Base-by-base conservation (phyloP, 2,888 invertebrate genomes). In the Diarsia mendica region DNA sequence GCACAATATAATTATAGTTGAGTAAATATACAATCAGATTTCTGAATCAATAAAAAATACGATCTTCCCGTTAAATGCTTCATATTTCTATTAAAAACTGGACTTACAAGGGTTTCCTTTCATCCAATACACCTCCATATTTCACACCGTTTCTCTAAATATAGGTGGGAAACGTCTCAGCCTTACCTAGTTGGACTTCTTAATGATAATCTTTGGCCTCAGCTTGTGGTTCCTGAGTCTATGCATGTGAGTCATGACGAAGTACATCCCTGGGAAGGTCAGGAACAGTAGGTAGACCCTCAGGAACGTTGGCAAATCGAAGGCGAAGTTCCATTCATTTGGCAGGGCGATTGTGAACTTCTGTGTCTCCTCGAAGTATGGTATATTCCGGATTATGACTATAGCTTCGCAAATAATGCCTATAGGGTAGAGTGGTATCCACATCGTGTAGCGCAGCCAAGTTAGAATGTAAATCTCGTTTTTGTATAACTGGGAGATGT, bases 341-440 rank as follows among this genome's bases (percentile, higher is more conserved):
- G 99, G 99, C 91, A 99, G 90, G 0, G 97, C 95, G 3, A 99
- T 91, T 0, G 98, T 97, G 91, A 98, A 98, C 72, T 96, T 97
- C 68, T 97, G 97, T 0, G 98, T 98, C 90, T 99, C 98, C 86
- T 99, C 98, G 89, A 99, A 98, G 92, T 98, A 98, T 0, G 99
- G 98, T 90, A 99, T 98, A 92, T 98, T 98, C 70, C 98, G 97
- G 28, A 98, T 95, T 61, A 98, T 97, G 20, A 98, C 97, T 6
- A 98, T 97, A 0, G 98, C 98, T 96, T 99, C 99, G 89, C 98
- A 98, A 1, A 99, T 90, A 86, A 99, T 97, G 10, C 99, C 99
- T 58, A 99, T 91, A 0, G 99, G 99, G 93, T 99, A 99, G 0
- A 99, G 96, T 0, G 98, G 98, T 84, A 99, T 98, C 99, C 99